Evolutionary conservation across 2,888 invertebrate species (phyloP).

Genomic region (Ischnus inquisitorius): DNA sequence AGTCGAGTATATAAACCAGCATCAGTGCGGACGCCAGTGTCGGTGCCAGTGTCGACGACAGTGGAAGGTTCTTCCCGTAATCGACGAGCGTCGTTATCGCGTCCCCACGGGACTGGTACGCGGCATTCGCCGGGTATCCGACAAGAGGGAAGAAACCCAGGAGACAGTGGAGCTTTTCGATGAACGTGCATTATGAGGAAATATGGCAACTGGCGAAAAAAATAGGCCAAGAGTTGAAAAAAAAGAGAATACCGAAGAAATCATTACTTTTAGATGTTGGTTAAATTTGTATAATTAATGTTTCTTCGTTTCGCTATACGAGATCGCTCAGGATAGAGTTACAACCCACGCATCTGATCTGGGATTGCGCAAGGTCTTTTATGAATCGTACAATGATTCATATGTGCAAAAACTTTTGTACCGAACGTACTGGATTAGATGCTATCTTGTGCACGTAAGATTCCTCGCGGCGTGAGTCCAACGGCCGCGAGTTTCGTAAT

Average conservation of each 20-base stretch:
- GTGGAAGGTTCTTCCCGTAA: conserved; percentile 42
- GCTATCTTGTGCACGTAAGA: conserved; percentile 2
- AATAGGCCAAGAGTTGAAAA: background rate
- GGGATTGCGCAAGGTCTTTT: background rate
- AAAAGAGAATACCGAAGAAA: background rate
- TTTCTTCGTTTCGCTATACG: background rate
- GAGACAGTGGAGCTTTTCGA: conserved; percentile 6
- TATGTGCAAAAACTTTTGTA: background rate
- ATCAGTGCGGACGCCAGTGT: conserved; percentile 29
- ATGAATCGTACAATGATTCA: background rate
- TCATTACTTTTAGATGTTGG: background rate
- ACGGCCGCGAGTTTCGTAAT: background rate
- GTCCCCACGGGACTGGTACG: conserved; percentile 61
- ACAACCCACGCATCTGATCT: background rate
- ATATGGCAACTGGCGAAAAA: background rate
- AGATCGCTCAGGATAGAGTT: background rate
- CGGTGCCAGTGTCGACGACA: conserved; percentile 21
- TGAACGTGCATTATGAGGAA: background rate
- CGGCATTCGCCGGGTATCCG: conserved; percentile 32
- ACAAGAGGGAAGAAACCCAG: conserved; percentile 5
- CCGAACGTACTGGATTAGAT: conserved; percentile 14
- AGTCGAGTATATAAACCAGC: conserved; percentile 25
- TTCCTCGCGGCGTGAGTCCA: background rate
- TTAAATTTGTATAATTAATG: background rate
- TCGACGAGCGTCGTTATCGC: conserved; percentile 67